Conservation (phyloP, 1,140 invertebrate species). For the Pseudachorutes palmiensis region DNA sequence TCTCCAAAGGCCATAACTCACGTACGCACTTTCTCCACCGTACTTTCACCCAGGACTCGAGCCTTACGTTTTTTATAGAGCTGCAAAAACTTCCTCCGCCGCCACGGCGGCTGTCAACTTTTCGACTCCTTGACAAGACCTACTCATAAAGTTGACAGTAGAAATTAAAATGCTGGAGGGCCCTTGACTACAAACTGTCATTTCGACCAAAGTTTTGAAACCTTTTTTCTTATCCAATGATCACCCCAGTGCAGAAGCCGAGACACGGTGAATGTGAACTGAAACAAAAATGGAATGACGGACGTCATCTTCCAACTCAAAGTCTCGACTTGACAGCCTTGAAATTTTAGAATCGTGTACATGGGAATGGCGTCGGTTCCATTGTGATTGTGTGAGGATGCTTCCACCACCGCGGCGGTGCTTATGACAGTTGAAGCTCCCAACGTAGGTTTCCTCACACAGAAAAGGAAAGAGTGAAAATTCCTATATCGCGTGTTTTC, state of each 20-base stretch:
- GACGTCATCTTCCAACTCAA: conserved; percentile 17
- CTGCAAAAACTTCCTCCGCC: too few species aligned
- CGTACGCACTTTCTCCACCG: too few species aligned
- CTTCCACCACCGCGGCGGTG: neutral
- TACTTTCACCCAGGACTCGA: too few species aligned
- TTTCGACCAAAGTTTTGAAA: neutral
- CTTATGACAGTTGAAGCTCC: neutral
- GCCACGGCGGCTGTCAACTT: too few species aligned
- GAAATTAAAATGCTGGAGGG: conserved; percentile 5
- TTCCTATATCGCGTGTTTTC: neutral
- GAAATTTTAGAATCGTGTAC: neutral
- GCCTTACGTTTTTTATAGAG: too few species aligned
- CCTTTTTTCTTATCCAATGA: neutral
- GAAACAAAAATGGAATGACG: conserved; percentile 19
- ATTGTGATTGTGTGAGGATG: neutral
- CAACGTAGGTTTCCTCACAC: conserved; percentile 14
- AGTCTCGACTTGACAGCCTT: neutral
- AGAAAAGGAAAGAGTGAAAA: conserved; percentile 13
- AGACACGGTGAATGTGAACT: conserved; percentile 13
- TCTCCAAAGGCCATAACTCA: too few species aligned
- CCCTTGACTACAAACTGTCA: neutral
- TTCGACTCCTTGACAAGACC: too few species aligned
- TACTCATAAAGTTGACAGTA: neutral
- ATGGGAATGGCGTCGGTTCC: neutral
- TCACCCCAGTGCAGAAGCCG: neutral